Percentiles rank a stretch among this genome's conserved stretches.
Conservation (phyloP, 1,140 invertebrate genomes). For the Heliconius eleuchia region DNA sequence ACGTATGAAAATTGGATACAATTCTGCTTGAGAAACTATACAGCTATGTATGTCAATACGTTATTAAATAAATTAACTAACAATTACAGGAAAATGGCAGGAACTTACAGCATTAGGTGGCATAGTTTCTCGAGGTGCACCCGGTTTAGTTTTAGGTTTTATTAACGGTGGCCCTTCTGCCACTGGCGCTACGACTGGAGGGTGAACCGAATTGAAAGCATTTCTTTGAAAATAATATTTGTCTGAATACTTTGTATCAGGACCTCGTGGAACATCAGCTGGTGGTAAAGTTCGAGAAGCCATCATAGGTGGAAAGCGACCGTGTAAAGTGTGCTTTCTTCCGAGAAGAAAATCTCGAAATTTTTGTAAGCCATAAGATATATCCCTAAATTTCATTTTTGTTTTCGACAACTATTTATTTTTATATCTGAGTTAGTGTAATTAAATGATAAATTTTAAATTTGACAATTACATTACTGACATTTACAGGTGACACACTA, state of each 20-base stretch:
- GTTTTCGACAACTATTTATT: constrained; percentile 33
- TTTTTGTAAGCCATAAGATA: constrained; percentile 50
- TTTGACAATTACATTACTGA: neutral
- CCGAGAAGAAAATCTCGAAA: constrained; percentile 64
- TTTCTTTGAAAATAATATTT: constrained; percentile 57
- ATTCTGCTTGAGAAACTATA: too few species aligned
- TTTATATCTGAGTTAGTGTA: neutral
- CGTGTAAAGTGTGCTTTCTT: constrained; percentile 56
- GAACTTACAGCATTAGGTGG: constrained; percentile 44
- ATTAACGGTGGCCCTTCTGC: constrained; percentile 50
- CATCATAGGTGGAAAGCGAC: constrained; percentile 53
- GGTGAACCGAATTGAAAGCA: constrained; percentile 56
- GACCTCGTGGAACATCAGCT: constrained; percentile 56
- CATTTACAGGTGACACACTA: neutral
- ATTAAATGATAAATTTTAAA: neutral
- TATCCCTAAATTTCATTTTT: constrained; percentile 50
- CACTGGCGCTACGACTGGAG: constrained; percentile 62
- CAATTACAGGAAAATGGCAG: neutral
- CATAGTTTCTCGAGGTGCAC: constrained; percentile 26
- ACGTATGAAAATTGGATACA: too few species aligned
- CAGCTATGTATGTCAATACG: too few species aligned
- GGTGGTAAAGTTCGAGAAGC: constrained; percentile 60
- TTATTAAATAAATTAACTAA: neutral
- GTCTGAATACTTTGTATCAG: constrained; percentile 55
- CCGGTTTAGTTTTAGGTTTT: constrained; percentile 39